Base-by-base conservation (phyloP, 2,113 vertebrate genomes). In the Myotis davidii region DNA sequence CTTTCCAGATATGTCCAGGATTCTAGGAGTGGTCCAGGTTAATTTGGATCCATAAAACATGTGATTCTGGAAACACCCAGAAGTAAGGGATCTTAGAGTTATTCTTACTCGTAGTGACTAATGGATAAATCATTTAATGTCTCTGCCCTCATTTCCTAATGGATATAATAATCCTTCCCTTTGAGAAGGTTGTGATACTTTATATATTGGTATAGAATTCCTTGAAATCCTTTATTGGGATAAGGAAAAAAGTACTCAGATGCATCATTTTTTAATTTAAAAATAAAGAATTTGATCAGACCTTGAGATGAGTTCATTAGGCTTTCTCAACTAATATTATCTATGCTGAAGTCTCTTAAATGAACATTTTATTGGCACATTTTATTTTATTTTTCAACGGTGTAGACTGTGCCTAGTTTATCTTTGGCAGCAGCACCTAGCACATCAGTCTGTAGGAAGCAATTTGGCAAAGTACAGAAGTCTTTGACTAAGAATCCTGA, bases 61-160 rank as follows among this genome's bases (percentile, higher is more conserved):
- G 85, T 94, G 59, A 81, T 96, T 96, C 93, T 96, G 89, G 84
- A 39, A 96, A 95, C 89, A 94, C 67, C 32, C 67, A 87, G 64
- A 84, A 87, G 27, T 73, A 32, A 91, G 23, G 45, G 88, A 94
- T 91, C 17, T 81, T 95, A 79, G 25, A 64, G 73, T 82, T 96
- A 84, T 92, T 96, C 88, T 90, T 95, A 83, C 50, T 90, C 54
- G 74, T 88, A 50, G 54, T 97, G 92, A 96, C 50, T 97, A 94
- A 95, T 85, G 14, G 4, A 72, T 18, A 95, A 89, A 59, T 3
- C 59, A 95, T 78, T 96, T 86, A 86, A 82, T 65, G 27, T 84
- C 32, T 88, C 76, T 91, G 39, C 20, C 76, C 95, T 88, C 25
- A 56, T 70, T 93, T 96, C 56, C 72, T 88, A 94, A 69, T 79